Base-by-base conservation (phyloP, 2,888 invertebrate species). In the Lysandra bellargus region DNA sequence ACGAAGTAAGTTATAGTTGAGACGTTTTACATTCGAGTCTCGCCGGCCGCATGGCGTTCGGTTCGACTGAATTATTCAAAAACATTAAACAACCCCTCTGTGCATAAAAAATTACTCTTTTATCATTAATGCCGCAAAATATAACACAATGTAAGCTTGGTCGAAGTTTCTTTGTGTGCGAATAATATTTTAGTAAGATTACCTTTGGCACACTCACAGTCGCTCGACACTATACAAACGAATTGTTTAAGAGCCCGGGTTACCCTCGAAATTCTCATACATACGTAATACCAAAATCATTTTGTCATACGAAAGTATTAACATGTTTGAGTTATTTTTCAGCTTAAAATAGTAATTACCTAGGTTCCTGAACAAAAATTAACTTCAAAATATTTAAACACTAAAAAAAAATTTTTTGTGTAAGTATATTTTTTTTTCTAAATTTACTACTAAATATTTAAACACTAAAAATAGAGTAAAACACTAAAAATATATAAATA, bases 11-110 rank as follows among this genome's bases (percentile, higher is more conserved):
- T 23, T 23, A 23, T 44, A 30, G 30, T 23, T 57, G 33, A 69
- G 33, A 53, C 6, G 5, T 33, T 53, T 49, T 23, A 33, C 75
- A 76, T 57, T 23, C 33, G 30, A 53, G 57, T 76, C 76, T 17
- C 57, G 76, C 9, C 23, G 57, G 2, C 76, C 76, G 30, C 49
- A 49, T 30, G 75, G 57, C 6, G 33, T 33, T 30, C 53, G 33
- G 49, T 57, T 30, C 6, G 30, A 30, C 76, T 76, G 33, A 76
- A 76, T 76, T 57, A 76, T 76, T 76, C 76, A 75, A 49, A 75
- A 23, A 69, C 69, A 69, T 69, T 69, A 69, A 37, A 49, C 75
- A 75, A 49, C 49, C 75, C n/a, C 44, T 49, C 44, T 75, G 44
- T 69, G 69, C 69, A 69, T 49, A 49, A 75, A 40, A 75, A 49